Base-by-base conservation (phyloP, 2,113 vertebrate genomes). In the Bubo bubo region DNA sequence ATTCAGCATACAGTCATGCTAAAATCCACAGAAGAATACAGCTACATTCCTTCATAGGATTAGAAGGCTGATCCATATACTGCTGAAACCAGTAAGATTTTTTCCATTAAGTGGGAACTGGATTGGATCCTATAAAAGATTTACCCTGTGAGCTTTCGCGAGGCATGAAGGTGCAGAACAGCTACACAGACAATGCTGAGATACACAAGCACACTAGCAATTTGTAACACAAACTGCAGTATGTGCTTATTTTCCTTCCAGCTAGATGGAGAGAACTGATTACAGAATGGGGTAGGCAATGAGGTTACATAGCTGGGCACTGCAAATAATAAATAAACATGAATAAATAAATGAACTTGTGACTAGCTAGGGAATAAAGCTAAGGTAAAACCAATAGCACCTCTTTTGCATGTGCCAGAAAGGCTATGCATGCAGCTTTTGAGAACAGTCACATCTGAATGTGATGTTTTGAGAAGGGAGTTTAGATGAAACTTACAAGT, bases 11-110 rank as follows among this genome's bases (percentile, higher is more conserved):
- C 37, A 94, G 91, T 53, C 84, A 86, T 76, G 81, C 91, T 95
- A 93, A 95, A 95, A 95, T 93, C 87, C 87, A 94, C 81, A 83
- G 71, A 97, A 96, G 86, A 97, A 96, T 94, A 80, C 17, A 85
- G 63, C 58, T 70, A 91, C 95, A 67, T 88, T 97, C 95, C 77
- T 93, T 90, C 74, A 77, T 4, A 74, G 81, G 81, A 91, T 96
- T 91, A 96, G 63, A 94, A 84, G 55, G 71, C 67, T 91, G 87
- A 96, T 82, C 91, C 79, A 67, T 72, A 94, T 2, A 66, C 37
- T 34, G 56, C 66, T 86, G 94, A 93, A 96, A 87, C 52, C 93
- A 96, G 9, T 26, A 86, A 66, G 84, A 86, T 91, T 94, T 96
- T 90, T 93, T 86, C 86, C 55, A 62, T 88, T 76, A 76, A 66